A percentile compares a stretch with the other conserved stretches of the same genome.
Conservation (phyloP, 1,140 invertebrate species). For the Holcopasites calliopsidis region DNA sequence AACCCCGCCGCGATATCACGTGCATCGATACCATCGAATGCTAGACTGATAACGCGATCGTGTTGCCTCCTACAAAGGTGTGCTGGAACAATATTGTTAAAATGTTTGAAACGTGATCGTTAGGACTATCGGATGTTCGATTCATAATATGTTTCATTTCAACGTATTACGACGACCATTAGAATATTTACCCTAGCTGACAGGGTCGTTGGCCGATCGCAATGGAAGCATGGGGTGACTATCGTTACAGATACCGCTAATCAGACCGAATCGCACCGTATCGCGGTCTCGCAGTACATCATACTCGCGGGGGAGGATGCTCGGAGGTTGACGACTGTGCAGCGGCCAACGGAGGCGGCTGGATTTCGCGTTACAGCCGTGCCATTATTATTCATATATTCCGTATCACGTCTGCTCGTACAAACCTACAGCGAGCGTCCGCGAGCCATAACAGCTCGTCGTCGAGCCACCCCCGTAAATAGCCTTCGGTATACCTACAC, state of each 20-base stretch:
- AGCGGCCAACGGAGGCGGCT: slow-evolving; percentile 57
- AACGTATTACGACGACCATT: slow-evolving; percentile 19
- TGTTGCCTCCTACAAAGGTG: too few relatives aligned
- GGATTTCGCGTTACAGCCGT: slow-evolving; percentile 69
- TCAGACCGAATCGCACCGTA: slow-evolving; percentile 76
- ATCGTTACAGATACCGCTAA: slow-evolving; percentile 78
- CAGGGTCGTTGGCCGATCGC: slow-evolving; percentile 28
- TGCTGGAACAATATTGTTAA: too few relatives aligned
- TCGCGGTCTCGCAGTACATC: slow-evolving; percentile 72
- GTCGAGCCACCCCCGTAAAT: slow-evolving; percentile 66
- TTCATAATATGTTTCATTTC: too few relatives aligned
- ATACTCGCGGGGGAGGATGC: slow-evolving; percentile 54
- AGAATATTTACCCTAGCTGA: slow-evolving; percentile 33
- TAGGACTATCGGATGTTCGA: too few relatives aligned
- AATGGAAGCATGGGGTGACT: slow-evolving; percentile 52
- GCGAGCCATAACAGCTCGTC: slow-evolving; percentile 62
- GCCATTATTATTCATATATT: slow-evolving; percentile 80
- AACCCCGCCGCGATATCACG: not conserved
- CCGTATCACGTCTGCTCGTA: slow-evolving; percentile 76
- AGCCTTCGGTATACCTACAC: slow-evolving; percentile 54
- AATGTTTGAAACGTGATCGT: not conserved
- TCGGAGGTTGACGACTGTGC: slow-evolving; percentile 53
- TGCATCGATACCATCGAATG: slow-evolving; percentile 5
- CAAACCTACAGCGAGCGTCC: slow-evolving; percentile 65
- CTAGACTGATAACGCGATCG: not conserved